A percentile compares a stretch with the other conserved stretches of the same genome.
phyloP scores from a whole-genome alignment of 1,140 invertebrate species.

The Atta texana region DNA sequence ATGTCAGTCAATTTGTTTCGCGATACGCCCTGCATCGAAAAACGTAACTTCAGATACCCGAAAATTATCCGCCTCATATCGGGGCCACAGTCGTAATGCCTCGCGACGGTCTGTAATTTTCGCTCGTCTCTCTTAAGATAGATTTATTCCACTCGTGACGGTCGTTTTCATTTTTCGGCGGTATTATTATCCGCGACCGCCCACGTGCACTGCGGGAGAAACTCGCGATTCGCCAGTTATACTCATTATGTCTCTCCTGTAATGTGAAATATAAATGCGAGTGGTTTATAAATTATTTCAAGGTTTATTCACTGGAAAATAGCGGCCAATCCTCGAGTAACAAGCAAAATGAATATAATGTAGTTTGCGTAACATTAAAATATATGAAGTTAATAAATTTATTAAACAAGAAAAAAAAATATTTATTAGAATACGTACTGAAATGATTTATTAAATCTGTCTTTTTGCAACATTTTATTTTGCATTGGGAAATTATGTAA shows the following conservation, averaged over 20 bases:
- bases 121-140: slow-evolving; percentile 47
- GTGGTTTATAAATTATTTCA: not conserved
- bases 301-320: not conserved
- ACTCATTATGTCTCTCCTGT: not conserved
- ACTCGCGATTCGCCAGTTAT: slow-evolving; percentile 26
- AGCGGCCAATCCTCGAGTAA: not conserved
- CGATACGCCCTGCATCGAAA: slow-evolving; percentile 24
- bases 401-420: not conserved
- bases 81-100: slow-evolving; percentile 61
- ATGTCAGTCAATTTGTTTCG: slow-evolving; percentile 53
- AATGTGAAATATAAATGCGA: slow-evolving; percentile 14
- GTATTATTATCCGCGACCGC: slow-evolving; percentile 58
- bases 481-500: not conserved
- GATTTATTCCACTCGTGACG: slow-evolving; percentile 58
- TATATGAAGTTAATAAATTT: not conserved
- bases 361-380: not conserved
- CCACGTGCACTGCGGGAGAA: slow-evolving; percentile 40
- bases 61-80: slow-evolving; percentile 72
- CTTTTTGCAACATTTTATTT: slow-evolving; percentile 3
- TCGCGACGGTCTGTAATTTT: slow-evolving; percentile 51
- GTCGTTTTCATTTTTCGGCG: slow-evolving; percentile 55
- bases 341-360: not conserved
- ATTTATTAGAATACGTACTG: not conserved
- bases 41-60: slow-evolving; percentile 26
- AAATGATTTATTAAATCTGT: not conserved